Conservation (phyloP, 1,140 invertebrate species). For the Brachionus manjavacas region DNA sequence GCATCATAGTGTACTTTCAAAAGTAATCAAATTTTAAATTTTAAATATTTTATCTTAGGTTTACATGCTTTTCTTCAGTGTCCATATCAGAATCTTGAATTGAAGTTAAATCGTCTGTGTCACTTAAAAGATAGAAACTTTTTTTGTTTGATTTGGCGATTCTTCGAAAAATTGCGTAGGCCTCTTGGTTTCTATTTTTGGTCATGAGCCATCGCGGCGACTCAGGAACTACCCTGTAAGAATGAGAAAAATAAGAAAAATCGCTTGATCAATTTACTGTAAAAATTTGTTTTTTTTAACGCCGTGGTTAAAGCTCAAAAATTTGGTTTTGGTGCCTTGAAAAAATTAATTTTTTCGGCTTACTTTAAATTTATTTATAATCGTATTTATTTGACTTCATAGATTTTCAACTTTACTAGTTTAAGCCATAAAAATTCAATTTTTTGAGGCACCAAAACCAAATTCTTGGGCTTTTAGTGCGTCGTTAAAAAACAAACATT, state of each 20-base stretch:
- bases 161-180: neutral
- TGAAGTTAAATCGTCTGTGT: neutral
- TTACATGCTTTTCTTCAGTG: neutral
- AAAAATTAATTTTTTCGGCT: too few species aligned
- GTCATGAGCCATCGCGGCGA: constrained; percentile 33
- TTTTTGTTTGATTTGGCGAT: constrained; percentile 34
- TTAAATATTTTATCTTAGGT: neutral
- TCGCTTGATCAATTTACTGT: neutral
- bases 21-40: neutral
- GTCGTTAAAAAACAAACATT: too few species aligned
- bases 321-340: too few species aligned
- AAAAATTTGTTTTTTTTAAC: too few species aligned
- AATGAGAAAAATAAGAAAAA: neutral
- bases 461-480: too few species aligned
- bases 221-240: neutral
- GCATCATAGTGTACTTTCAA: neutral
- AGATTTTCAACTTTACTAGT: too few species aligned
- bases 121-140: neutral
- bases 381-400: too few species aligned
- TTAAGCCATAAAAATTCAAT: too few species aligned
- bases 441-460: too few species aligned
- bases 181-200: neutral
- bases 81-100: neutral
- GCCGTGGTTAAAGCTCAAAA: too few species aligned
- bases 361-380: too few species aligned